phyloP scores from a whole-genome alignment of 2,113 vertebrate species.

The Apaloderma vittatum region DNA sequence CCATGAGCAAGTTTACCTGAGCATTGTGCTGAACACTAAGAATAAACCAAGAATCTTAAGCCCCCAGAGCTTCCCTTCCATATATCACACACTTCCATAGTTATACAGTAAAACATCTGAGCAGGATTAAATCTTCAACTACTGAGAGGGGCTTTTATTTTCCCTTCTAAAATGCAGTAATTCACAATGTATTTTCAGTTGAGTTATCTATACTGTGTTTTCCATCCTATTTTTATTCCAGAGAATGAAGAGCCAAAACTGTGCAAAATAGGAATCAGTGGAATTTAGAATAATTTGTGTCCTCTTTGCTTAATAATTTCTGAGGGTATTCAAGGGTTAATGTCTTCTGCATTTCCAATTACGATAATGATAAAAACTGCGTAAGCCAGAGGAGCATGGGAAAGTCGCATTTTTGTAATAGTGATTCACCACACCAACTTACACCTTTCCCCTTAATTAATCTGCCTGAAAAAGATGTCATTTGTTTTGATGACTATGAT shows the following conservation, averaged over 20 bases:
- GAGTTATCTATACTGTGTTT: neutral
- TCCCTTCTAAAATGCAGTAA: neutral
- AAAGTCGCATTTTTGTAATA: conserved; percentile 13
- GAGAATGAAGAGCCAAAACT: neutral
- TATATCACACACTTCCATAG: neutral
- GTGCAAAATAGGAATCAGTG: neutral
- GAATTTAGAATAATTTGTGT: neutral
- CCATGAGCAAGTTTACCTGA: neutral
- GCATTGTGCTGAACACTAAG: neutral
- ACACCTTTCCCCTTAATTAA: conserved; percentile 23
- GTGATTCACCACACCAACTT: neutral
- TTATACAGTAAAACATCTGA: neutral
- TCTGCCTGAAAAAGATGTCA: neutral
- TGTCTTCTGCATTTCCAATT: conserved; percentile 14
- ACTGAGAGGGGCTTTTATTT: neutral
- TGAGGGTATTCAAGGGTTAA: neutral
- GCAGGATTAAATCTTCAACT: neutral
- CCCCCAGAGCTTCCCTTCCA: neutral
- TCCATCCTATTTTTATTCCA: neutral
- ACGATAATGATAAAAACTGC: neutral
- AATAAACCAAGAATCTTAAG: neutral
- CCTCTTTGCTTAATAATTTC: neutral
- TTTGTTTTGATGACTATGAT: neutral
- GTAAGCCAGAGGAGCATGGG: neutral
- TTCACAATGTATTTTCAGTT: neutral